Evolutionary conservation across 2,797 vertebrate species (phyloP).

Genomic region (Hyperoplus immaculatus): DNA sequence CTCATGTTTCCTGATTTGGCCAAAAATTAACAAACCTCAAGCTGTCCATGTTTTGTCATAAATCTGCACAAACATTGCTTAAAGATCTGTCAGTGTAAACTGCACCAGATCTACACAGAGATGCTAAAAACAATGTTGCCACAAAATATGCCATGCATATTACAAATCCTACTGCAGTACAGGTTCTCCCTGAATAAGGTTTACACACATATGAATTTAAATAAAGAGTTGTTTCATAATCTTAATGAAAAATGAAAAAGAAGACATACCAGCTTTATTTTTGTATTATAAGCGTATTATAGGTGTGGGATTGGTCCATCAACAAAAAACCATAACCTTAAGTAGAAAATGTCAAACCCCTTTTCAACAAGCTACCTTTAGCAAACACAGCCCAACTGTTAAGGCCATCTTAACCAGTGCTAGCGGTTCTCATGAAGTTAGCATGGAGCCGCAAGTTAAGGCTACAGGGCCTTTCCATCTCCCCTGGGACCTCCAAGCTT

Average conservation of each 20-base stretch:
- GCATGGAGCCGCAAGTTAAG: conserved; percentile 40
- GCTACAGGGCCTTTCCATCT: conserved; percentile 67
- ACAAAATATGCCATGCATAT: not conserved
- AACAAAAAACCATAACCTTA: not conserved
- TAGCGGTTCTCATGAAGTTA: conserved; percentile 50
- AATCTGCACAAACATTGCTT: not conserved
- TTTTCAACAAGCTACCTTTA: not conserved
- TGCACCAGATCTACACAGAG: not conserved
- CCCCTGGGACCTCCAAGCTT: conserved; percentile 69
- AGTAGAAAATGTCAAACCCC: conserved; percentile 2
- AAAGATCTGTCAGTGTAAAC: not conserved
- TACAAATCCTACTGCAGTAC: not conserved
- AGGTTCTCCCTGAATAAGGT: conserved; percentile 7
- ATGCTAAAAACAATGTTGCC: conserved; percentile 7
- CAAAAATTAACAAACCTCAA: not conserved
- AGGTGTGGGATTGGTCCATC: not conserved
- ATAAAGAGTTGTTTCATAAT: conserved; percentile 1
- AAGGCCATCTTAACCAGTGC: conserved; percentile 18
- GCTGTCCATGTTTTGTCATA: not conserved
- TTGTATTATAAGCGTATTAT: not conserved
- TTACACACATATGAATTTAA: conserved; percentile 28
- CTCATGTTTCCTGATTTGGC: not conserved
- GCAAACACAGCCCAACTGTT: not conserved
- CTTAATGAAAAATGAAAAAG: too few relatives aligned
- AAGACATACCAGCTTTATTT: not conserved